Percentiles rank a stretch among this genome's conserved stretches.
These are phyloP conservation scores for Chaetoderma sp. DNA, from an alignment of 2,888 invertebrate genomes.

Conservation along the genomic window DNA sequence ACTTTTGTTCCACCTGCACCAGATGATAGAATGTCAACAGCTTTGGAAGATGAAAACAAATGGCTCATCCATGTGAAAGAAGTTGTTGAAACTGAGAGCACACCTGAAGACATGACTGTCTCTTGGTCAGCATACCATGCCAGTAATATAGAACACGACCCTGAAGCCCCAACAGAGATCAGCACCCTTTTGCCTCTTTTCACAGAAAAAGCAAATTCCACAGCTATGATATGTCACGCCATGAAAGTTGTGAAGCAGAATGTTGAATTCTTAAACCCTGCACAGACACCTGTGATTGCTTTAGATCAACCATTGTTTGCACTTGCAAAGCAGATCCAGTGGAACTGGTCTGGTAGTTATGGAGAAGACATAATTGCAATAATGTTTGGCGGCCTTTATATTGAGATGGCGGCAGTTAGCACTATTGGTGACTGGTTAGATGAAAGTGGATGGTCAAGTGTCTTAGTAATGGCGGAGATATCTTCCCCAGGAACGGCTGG, in stretches of 20 bases:
- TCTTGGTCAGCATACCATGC: neutral
- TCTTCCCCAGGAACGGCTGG: too few species aligned
- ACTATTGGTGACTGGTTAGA: constrained; percentile 7
- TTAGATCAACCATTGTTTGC: constrained; percentile 12
- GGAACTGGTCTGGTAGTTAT: constrained; percentile 13
- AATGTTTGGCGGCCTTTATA: constrained; percentile 16
- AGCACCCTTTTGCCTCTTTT: neutral
- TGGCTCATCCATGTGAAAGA: neutral
- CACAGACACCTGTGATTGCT: constrained; percentile 8
- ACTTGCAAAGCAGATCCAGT: constrained; percentile 15
- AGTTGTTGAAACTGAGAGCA: neutral
- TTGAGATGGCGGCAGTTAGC: too few species aligned
- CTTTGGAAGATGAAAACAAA: neutral
- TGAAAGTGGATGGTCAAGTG: constrained; percentile 13
- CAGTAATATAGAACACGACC: neutral
- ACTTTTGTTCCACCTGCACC: neutral
- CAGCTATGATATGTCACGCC: constrained; percentile 29
- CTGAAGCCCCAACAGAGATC: neutral
- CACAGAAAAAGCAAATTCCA: constrained; percentile 10
- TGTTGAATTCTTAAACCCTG: constrained; percentile 7
- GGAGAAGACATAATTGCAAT: constrained; percentile 17
- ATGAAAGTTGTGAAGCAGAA: constrained; percentile 3
- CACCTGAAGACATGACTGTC: neutral
- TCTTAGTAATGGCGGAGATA: too few species aligned
- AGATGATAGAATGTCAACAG: too few species aligned